A percentile compares a stretch with the other conserved stretches of the same genome.
These are phyloP conservation scores for Anhinga anhinga DNA, from an alignment of 2,113 vertebrate species.

Conservation along the genomic window DNA sequence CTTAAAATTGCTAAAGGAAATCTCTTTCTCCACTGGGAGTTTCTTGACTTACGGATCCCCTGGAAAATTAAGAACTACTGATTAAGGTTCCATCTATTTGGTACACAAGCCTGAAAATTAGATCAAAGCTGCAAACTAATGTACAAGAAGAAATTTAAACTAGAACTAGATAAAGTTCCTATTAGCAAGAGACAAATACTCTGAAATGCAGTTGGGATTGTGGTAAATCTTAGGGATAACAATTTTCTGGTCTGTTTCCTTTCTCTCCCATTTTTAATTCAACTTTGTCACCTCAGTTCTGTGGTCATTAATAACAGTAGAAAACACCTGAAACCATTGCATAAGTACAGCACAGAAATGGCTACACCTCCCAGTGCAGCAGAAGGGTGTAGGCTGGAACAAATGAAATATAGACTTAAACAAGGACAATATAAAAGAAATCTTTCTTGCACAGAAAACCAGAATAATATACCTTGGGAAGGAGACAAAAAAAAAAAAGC, in stretches of 20 bases:
- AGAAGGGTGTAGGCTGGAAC: neutral
- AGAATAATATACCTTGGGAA: neutral
- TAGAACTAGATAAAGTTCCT: neutral
- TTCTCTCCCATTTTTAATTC: neutral
- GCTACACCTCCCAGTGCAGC: neutral
- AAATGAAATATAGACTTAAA: neutral
- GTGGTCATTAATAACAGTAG: neutral
- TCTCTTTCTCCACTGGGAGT: neutral
- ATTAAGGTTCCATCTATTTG: neutral
- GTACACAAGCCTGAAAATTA: neutral
- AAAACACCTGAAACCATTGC: neutral
- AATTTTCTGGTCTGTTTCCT: neutral
- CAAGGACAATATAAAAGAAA: neutral
- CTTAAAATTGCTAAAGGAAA: neutral
- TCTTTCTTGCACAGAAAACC: neutral
- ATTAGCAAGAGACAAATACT: neutral
- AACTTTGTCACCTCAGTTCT: neutral
- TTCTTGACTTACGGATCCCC: neutral
- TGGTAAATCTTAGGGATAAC: neutral
- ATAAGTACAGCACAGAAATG: neutral
- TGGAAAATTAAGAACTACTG: neutral
- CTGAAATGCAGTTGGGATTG: neutral
- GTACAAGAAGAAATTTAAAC: neutral
- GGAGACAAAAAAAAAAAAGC: neutral
- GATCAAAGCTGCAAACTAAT: neutral